Percentiles rank a stretch among this genome's conserved stretches.
phyloP scores from a whole-genome alignment of 53 echinoderm and acorn worm genomes.

The Temnopleurus reevesii region DNA sequence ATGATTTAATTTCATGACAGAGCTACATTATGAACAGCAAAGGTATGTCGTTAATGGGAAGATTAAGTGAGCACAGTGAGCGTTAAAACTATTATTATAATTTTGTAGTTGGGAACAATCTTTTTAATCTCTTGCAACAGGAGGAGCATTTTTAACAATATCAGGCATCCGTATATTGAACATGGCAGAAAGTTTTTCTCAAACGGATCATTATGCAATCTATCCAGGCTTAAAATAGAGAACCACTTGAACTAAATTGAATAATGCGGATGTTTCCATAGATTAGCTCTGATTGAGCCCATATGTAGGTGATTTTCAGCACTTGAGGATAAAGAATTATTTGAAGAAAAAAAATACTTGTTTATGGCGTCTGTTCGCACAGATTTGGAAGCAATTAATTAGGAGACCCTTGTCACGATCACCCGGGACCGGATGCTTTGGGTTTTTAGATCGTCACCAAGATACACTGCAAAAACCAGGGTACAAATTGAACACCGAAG shows the following conservation, averaged over 20 bases:
- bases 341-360: slow-evolving; percentile 14
- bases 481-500: too few species aligned
- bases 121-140: too few species aligned
- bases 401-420: neutral
- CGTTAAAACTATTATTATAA: too few species aligned
- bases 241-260: neutral
- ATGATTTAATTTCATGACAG: too few species aligned
- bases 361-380: slow-evolving; percentile 23
- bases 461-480: too few species aligned
- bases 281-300: neutral
- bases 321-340: neutral
- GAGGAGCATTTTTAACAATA: too few species aligned
- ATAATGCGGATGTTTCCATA: neutral
- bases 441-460: neutral
- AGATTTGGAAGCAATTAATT: slow-evolving; percentile 53
- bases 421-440: neutral
- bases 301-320: neutral
- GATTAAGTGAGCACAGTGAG: too few species aligned
- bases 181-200: too few species aligned
- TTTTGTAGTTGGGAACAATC: too few species aligned
- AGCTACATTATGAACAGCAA: too few species aligned
- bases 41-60: too few species aligned
- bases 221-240: neutral
- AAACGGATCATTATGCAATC: neutral
- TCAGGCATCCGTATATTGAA: too few species aligned